Conservation (phyloP, 2,113 vertebrate species). For the Peromyscus californicus region DNA sequence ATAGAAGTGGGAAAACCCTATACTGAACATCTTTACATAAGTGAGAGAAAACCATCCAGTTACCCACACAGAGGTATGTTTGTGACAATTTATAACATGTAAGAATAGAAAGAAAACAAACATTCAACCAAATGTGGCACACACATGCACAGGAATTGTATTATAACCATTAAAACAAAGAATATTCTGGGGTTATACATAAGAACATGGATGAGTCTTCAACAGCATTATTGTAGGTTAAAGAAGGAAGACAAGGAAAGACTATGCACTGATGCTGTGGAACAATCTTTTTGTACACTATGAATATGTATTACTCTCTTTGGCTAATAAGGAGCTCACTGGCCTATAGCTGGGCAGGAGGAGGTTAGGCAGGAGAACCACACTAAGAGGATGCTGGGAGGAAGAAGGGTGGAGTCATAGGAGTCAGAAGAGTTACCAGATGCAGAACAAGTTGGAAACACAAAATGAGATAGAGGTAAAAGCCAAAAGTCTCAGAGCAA, state of each 20-base stretch:
- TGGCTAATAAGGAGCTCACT: too few species aligned
- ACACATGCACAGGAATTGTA: not conserved
- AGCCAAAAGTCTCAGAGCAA: too few species aligned
- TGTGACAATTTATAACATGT: not conserved
- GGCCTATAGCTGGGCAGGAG: too few species aligned
- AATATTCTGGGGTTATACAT: not conserved
- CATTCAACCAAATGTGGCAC: not conserved
- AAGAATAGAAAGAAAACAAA: conserved; percentile 38
- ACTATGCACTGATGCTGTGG: not conserved
- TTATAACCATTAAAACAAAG: not conserved
- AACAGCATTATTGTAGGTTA: not conserved
- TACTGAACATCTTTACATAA: not conserved
- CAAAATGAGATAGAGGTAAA: too few species aligned
- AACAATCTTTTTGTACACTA: too few species aligned
- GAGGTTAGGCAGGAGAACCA: too few species aligned
- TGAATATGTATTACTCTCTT: too few species aligned
- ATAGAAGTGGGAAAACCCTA: not conserved
- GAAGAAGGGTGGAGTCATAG: too few species aligned
- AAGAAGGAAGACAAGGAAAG: not conserved
- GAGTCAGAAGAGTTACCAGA: too few species aligned
- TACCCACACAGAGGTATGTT: not conserved
- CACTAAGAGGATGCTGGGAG: too few species aligned
- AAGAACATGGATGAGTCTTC: not conserved
- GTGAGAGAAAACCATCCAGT: not conserved
- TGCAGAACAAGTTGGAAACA: too few species aligned